These are phyloP conservation scores for Cherax destructor DNA, from an alignment of 1,140 invertebrate species.

Conservation along the genomic window DNA sequence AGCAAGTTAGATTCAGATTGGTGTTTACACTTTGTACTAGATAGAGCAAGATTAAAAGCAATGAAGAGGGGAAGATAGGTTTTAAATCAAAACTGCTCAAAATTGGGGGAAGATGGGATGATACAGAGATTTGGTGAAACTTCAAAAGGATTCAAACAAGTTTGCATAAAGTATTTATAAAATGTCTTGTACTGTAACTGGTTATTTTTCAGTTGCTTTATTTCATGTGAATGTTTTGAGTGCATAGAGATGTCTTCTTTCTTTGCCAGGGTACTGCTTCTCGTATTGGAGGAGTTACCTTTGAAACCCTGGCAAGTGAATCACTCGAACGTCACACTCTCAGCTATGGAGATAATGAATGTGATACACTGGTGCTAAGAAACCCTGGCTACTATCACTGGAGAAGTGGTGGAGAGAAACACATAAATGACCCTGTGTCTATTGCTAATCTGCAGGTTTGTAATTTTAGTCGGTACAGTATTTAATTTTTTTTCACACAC, in stretches of 20 bases:
- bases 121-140: no score
- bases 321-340: conserved; percentile 88
- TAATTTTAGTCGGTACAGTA: background rate
- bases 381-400: conserved; percentile 98
- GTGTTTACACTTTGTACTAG: no score
- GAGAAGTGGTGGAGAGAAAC: conserved; percentile 97
- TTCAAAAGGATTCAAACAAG: no score
- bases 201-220: no score
- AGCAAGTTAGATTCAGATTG: no score
- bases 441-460: conserved; percentile 92
- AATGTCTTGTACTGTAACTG: no score
- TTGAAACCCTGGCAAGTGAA: conserved; percentile 93
- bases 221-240: no score
- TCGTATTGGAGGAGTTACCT: conserved; percentile 93
- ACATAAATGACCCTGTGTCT: conserved; percentile 96
- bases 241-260: background rate
- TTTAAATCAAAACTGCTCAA: no score
- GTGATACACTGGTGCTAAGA: conserved; percentile 86
- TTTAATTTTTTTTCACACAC: conserved; percentile 9
- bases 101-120: no score
- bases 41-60: no score
- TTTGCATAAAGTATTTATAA: no score
- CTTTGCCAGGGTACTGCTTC: conserved; percentile 88
- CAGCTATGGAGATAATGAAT: conserved; percentile 83
- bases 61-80: no score